Base-by-base conservation (phyloP, 30 jellyfish, hydroid and myxozoan genomes). In the Aurelia sp. region DNA sequence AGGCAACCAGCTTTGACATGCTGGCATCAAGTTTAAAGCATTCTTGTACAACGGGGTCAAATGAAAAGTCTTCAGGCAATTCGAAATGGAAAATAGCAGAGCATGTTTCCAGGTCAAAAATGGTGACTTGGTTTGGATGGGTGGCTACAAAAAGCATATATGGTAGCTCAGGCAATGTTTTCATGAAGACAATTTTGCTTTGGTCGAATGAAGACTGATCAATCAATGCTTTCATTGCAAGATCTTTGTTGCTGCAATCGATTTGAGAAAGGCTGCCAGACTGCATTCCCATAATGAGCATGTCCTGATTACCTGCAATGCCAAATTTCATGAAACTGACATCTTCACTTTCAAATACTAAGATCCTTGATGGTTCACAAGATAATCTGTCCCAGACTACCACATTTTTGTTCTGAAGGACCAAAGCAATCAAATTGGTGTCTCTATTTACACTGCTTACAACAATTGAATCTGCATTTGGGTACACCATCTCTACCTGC, bases 371-470 rank as follows among this genome's bases (percentile, higher is more conserved):
- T 47, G 83, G 91, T 27, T 73, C 70, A 19, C 76, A 78, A 0
- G 79, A 30, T 0, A 70, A 21, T 53, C 91, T 55, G 84, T 81
- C 57, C 84, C 83, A 81, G 55, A 81, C 31, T 21, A 81, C 66
- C 21, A 70, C 35, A 53, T 81, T 81, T 23, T 64, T 51, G 47
- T 69, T 66, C 37, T 52, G 58, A 41, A 81, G 71, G 18, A 60
- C 74, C 35, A 81, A 37, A 12, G 91, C 91, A 81, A 81, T 27
- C 60, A 61, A 31, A 35, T 50, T 71, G 35, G 92, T 70, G 47
- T 83, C 92, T 22, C 22, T 53, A 48, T 74, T 83, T 12, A 71
- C 92, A 71, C 92, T 55, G 53, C 92, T 83, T 13, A 51, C 57
- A 23, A 74, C 19, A 6, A 73, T 83, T 58, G 31, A 58, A 72